phyloP scores from a whole-genome alignment of 2,888 invertebrate genomes.

The Ophion slaviceki region DNA sequence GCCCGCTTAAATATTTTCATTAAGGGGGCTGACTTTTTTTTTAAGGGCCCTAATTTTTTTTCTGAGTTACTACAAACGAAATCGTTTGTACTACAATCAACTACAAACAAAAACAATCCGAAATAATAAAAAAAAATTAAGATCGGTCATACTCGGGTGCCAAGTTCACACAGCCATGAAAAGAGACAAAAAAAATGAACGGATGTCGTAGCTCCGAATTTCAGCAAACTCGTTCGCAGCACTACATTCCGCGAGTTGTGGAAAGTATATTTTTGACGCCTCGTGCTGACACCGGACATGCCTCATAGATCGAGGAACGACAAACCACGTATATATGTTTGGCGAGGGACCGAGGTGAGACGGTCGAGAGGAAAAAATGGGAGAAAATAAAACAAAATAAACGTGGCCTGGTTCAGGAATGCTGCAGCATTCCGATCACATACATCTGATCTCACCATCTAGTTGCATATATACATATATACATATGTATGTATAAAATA shows the following conservation, averaged over 20 bases:
- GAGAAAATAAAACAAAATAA: slow-evolving; percentile 6
- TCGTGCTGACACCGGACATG: slow-evolving; percentile 14
- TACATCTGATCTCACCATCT: slow-evolving; percentile 60
- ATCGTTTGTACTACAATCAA: too few relatives aligned
- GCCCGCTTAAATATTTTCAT: too few relatives aligned
- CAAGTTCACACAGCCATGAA: too few relatives aligned
- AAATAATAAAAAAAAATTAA: too few relatives aligned
- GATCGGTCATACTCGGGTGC: too few relatives aligned
- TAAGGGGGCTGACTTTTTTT: too few relatives aligned
- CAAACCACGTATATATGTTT: background rate
- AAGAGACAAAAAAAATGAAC: background rate
- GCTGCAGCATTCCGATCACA: slow-evolving; percentile 61
- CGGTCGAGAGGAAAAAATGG: background rate
- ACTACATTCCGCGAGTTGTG: background rate
- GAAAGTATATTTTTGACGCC: slow-evolving; percentile 7
- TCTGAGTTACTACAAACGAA: too few relatives aligned
- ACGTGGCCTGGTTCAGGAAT: slow-evolving; percentile 6
- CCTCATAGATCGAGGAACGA: slow-evolving; percentile 19
- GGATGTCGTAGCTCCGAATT: background rate
- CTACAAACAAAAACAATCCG: too few relatives aligned
- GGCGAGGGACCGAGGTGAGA: slow-evolving; percentile 19
- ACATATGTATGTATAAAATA: background rate
- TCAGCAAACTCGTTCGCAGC: background rate
- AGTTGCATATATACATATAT: slow-evolving; percentile 50
- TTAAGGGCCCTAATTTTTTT: too few relatives aligned